Conservation (phyloP, 2,113 vertebrate species). For the Dicaeum eximium region DNA sequence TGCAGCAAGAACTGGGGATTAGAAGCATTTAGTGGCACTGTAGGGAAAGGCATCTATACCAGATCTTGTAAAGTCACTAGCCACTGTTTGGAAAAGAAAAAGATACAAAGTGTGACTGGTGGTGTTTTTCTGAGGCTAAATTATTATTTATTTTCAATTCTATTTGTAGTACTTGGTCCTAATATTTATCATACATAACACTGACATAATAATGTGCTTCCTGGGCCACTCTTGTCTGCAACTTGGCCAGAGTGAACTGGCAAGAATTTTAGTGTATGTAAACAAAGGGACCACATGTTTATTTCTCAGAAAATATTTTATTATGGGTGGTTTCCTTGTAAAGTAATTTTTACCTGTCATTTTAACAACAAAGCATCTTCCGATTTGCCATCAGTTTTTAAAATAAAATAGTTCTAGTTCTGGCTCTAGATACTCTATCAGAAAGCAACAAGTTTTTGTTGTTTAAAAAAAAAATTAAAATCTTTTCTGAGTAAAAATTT, state of each 20-base stretch:
- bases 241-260: not conserved
- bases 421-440: not conserved
- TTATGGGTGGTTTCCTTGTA: not conserved
- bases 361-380: not conserved
- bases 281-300: not conserved
- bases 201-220: not conserved
- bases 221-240: not conserved
- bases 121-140: not conserved
- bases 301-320: not conserved
- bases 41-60: not conserved
- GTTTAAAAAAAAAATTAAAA: not conserved
- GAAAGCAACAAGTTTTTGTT: not conserved
- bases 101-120: not conserved
- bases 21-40: not conserved
- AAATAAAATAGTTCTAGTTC: not conserved
- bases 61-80: not conserved
- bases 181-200: not conserved
- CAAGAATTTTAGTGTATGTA: not conserved
- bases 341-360: not conserved
- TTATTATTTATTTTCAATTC: not conserved
- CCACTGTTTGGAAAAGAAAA: not conserved
- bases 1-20: not conserved
- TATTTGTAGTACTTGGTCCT: not conserved
- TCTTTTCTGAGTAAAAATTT: not conserved
- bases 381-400: not conserved